Evolutionary conservation across 2,888 invertebrate genomes (phyloP).

Genomic region (Leucoma salicis): DNA sequence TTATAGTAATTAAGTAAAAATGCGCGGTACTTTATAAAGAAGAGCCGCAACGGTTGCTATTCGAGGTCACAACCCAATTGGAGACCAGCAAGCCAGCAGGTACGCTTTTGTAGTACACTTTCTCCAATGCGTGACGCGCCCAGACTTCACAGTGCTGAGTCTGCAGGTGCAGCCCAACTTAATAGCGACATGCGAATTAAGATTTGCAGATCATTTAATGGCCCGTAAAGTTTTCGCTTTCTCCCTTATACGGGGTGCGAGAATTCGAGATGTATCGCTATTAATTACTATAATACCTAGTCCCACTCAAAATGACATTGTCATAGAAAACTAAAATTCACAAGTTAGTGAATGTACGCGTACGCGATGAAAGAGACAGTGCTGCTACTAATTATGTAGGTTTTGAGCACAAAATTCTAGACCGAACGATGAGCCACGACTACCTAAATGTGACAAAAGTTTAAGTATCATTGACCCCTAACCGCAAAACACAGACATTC

Average conservation of each 20-base stretch:
- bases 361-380: slow-evolving; percentile 34
- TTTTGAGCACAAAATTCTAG: slow-evolving; percentile 57
- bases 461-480: slow-evolving; percentile 59
- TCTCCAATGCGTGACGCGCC: slow-evolving; percentile 74
- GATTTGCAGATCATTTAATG: slow-evolving; percentile 45
- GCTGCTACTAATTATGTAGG: slow-evolving; percentile 42
- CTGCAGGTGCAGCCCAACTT: slow-evolving; percentile 44
- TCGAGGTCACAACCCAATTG: slow-evolving; percentile 79
- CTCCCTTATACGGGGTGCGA: slow-evolving; percentile 39
- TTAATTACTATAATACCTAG: slow-evolving; percentile 25
- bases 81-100: slow-evolving; percentile 72
- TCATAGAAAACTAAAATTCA: slow-evolving; percentile 2
- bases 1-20: slow-evolving; percentile 41
- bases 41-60: slow-evolving; percentile 60
- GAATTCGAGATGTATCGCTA: slow-evolving; percentile 25
- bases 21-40: slow-evolving; percentile 44
- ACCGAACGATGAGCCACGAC: slow-evolving; percentile 39
- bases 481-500: slow-evolving; percentile 31
- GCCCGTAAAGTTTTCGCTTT: slow-evolving; percentile 52
- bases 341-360: slow-evolving; percentile 10
- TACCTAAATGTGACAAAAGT: slow-evolving; percentile 43
- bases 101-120: slow-evolving; percentile 76
- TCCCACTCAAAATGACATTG: background rate
- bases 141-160: slow-evolving; percentile 59
- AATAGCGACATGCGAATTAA: slow-evolving; percentile 43